phyloP scores from a whole-genome alignment of 2,113 vertebrate genomes.

The Thoracochromis brauschi region DNA sequence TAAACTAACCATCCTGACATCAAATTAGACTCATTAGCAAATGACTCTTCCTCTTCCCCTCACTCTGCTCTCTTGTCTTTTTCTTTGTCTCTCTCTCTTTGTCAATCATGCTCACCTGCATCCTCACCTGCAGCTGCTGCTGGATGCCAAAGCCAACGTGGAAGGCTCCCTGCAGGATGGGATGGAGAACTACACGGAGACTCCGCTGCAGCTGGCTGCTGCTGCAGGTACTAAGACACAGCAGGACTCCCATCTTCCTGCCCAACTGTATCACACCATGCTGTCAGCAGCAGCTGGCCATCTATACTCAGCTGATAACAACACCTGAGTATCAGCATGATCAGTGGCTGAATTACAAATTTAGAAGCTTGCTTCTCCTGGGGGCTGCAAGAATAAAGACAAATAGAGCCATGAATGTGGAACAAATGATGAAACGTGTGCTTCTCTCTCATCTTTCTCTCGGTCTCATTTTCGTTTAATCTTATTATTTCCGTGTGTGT shows the following conservation, averaged over 20 bases:
- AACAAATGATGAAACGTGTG: neutral
- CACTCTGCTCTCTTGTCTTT: neutral
- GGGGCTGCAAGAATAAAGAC: neutral
- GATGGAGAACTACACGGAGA: slow-evolving; percentile 98
- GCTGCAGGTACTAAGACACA: slow-evolving; percentile 82
- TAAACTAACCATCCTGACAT: neutral
- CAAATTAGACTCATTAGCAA: neutral
- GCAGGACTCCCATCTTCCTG: neutral
- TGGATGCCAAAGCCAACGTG: slow-evolving; percentile 91
- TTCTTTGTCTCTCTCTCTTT: neutral
- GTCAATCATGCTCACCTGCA: neutral
- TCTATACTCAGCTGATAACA: neutral
- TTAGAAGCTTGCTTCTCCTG: neutral
- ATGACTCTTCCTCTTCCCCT: neutral
- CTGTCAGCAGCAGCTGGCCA: neutral
- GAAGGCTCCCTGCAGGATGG: slow-evolving; percentile 94
- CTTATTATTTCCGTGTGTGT: neutral
- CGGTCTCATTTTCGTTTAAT: neutral
- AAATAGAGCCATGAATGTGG: neutral
- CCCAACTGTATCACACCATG: neutral
- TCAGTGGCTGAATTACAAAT: neutral
- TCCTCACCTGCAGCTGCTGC: slow-evolving; percentile 76
- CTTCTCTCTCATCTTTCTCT: neutral
- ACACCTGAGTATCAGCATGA: slow-evolving; percentile 18
- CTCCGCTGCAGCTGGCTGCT: slow-evolving; percentile 90